These are phyloP conservation scores for Anguilla japonica DNA, from an alignment of 2,113 vertebrate species.

Conservation along the genomic window DNA sequence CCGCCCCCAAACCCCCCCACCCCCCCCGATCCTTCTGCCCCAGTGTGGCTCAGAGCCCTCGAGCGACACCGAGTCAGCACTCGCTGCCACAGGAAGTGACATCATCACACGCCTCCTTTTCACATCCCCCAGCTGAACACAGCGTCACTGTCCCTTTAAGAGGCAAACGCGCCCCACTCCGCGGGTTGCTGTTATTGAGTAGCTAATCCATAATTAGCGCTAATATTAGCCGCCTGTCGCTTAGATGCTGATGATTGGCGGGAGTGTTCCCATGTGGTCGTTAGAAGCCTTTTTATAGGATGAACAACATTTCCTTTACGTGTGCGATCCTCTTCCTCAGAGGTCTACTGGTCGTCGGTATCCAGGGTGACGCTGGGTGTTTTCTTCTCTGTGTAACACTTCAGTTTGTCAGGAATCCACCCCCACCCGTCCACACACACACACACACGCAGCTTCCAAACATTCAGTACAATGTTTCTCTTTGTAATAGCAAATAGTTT, in stretches of 20 bases:
- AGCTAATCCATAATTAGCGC: neutral
- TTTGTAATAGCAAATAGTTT: conserved; percentile 23
- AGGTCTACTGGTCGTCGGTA: neutral
- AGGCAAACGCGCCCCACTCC: neutral
- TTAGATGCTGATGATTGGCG: neutral
- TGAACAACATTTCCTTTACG: neutral
- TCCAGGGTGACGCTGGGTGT: conserved; percentile 45
- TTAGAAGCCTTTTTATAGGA: neutral
- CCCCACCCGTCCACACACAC: conserved; percentile 21
- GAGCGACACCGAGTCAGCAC: neutral
- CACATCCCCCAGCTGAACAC: neutral
- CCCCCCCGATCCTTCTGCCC: neutral
- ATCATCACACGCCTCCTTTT: neutral
- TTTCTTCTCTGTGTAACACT: conserved; percentile 28
- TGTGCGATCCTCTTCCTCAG: neutral
- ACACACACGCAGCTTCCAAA: conserved; percentile 17
- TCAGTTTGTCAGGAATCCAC: conserved; percentile 14
- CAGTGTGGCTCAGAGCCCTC: neutral
- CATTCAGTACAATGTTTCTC: neutral
- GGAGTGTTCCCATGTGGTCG: neutral
- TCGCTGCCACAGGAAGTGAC: neutral
- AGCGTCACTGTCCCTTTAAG: neutral
- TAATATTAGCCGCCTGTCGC: neutral
- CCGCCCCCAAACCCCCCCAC: too few relatives aligned
- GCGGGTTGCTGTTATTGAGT: neutral